A percentile compares a stretch with the other conserved stretches of the same genome.
These are phyloP conservation scores for Psephotus haematonotus DNA, from an alignment of 2,113 vertebrate species.

Conservation along the genomic window DNA sequence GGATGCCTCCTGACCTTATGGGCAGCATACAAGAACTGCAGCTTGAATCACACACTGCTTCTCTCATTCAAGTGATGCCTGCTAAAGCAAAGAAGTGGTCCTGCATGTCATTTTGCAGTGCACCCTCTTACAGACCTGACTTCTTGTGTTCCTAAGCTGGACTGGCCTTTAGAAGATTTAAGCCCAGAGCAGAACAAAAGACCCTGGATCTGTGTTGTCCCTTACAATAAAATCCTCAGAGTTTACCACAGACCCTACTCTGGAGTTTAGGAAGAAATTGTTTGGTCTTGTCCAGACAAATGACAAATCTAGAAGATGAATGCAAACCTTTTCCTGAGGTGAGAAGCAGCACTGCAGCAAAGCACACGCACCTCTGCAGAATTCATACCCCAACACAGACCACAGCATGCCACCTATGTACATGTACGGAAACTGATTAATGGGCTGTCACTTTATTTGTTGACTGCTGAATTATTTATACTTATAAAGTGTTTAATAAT, in stretches of 20 bases:
- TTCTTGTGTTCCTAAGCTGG: not conserved
- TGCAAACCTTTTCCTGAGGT: not conserved
- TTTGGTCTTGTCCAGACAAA: not conserved
- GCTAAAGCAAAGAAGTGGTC: not conserved
- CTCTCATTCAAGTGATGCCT: not conserved
- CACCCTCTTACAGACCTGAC: not conserved
- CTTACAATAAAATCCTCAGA: not conserved
- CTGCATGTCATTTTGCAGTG: not conserved
- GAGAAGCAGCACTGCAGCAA: not conserved
- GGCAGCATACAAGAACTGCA: not conserved
- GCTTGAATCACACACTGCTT: not conserved
- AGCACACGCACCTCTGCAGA: slow-evolving; percentile 39
- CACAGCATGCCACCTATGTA: slow-evolving; percentile 62
- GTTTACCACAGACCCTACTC: not conserved
- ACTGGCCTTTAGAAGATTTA: not conserved
- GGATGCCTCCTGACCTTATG: not conserved
- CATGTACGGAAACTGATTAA: slow-evolving; percentile 82
- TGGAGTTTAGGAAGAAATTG: not conserved
- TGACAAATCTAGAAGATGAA: not conserved
- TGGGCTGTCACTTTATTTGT: slow-evolving; percentile 89
- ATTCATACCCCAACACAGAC: slow-evolving; percentile 49
- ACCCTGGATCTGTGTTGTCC: accelerated
- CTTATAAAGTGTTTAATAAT: slow-evolving; percentile 90
- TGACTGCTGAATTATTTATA: slow-evolving; percentile 95
- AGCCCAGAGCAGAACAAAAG: not conserved